Percentiles rank a stretch among this genome's conserved stretches.
These are phyloP conservation scores for Myocastor coypus DNA, from an alignment of 2,113 vertebrate species.

Conservation along the genomic window DNA sequence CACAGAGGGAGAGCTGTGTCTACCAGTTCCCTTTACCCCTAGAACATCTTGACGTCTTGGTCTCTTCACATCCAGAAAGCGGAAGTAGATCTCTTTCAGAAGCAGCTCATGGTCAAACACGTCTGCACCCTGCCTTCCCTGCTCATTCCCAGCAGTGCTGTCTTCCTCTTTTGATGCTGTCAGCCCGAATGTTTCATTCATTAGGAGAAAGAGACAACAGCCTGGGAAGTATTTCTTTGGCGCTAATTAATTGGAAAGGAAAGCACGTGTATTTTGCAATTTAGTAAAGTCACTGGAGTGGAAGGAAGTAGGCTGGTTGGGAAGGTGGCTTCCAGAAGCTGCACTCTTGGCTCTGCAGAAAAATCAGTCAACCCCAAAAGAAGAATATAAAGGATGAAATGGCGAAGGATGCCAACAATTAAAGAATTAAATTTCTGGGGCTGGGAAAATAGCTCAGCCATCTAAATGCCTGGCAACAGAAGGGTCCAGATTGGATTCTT, in stretches of 20 bases:
- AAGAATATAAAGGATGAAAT: background rate
- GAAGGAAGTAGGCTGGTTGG: background rate
- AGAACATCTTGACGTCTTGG: conserved; percentile 7
- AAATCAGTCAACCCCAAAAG: background rate
- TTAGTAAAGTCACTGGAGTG: conserved; percentile 27
- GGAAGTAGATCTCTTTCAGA: background rate
- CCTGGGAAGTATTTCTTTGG: conserved; percentile 14
- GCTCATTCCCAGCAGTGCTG: background rate
- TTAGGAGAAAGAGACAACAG: conserved; percentile 25
- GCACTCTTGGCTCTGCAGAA: background rate
- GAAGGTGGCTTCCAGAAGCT: background rate
- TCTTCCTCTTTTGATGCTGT: background rate
- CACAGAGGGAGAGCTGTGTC: background rate
- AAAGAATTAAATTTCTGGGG: background rate
- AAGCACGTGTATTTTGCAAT: conserved; percentile 17
- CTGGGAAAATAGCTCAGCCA: background rate
- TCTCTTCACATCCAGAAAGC: background rate
- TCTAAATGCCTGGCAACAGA: no score
- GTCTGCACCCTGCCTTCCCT: conserved; percentile 6
- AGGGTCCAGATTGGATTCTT: no score
- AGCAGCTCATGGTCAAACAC: background rate
- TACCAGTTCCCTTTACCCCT: background rate
- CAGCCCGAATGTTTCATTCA: conserved; percentile 28
- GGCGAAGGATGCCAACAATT: background rate
- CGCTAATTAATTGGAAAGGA: conserved; percentile 63